Conservation (phyloP, 2,797 vertebrate genomes). For the Saxicola maurus region DNA sequence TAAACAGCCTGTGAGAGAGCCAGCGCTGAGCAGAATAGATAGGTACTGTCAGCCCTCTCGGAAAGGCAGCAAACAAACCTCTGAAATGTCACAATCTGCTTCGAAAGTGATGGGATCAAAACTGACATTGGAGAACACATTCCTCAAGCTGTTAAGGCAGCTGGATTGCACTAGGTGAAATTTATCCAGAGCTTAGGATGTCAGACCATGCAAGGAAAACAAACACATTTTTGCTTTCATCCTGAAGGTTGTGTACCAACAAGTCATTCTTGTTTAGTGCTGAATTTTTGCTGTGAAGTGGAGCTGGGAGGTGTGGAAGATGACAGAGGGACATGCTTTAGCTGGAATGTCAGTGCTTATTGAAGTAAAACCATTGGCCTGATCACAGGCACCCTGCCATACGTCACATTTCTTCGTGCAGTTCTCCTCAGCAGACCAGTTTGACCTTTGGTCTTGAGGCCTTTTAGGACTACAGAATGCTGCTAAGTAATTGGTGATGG, state of each 20-base stretch:
- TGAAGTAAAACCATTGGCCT: constrained; percentile 11
- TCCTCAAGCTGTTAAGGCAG: constrained; percentile 61
- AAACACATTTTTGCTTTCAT: constrained; percentile 58
- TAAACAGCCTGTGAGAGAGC: constrained; percentile 52
- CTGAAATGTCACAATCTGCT: constrained; percentile 67
- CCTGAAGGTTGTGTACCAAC: constrained; percentile 45
- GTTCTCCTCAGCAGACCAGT: neutral
- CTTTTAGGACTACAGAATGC: constrained; percentile 12
- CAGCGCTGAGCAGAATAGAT: constrained; percentile 41
- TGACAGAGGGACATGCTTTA: constrained; percentile 31
- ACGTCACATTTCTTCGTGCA: constrained; percentile 20
- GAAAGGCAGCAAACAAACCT: constrained; percentile 48
- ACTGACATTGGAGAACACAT: constrained; percentile 51
- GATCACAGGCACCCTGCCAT: neutral
- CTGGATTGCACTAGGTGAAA: constrained; percentile 62
- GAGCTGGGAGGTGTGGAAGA: constrained; percentile 1
- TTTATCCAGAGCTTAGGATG: constrained; percentile 58
- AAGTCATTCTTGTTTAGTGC: constrained; percentile 52
- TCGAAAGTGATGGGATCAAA: constrained; percentile 60
- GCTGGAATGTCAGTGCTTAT: constrained; percentile 39
- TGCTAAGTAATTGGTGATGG: neutral
- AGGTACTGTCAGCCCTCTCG: constrained; percentile 42
- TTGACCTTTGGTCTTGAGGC: constrained; percentile 8
- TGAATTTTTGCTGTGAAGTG: constrained; percentile 32
- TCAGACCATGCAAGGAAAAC: constrained; percentile 57